Conservation (phyloP, 2,888 invertebrate genomes). For the Lasioglossum zephyrum region DNA sequence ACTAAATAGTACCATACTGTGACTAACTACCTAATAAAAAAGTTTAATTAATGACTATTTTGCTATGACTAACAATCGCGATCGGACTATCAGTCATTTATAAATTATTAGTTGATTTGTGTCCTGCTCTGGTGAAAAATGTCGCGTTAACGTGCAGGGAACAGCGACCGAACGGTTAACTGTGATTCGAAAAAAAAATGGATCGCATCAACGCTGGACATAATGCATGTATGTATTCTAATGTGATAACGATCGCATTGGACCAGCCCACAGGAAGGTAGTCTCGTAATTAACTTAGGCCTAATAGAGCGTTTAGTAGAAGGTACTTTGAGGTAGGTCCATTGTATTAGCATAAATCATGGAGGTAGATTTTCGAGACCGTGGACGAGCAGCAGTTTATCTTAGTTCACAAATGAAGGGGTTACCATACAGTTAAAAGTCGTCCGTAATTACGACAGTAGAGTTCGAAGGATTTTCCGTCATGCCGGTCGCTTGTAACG, state of each 20-base stretch:
- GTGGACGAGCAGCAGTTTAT: constrained; percentile 69
- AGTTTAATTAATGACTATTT: too few relatives aligned
- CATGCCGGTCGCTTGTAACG: constrained; percentile 22
- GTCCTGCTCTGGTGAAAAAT: too few relatives aligned
- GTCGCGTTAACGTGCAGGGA: too few relatives aligned
- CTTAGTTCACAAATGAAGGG: constrained; percentile 73
- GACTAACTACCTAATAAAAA: too few relatives aligned
- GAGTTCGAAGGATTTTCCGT: constrained; percentile 56
- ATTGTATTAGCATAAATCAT: constrained; percentile 79
- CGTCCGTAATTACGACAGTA: constrained; percentile 63
- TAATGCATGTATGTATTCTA: constrained; percentile 73
- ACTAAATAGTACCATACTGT: too few relatives aligned
- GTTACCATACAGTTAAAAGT: constrained; percentile 65
- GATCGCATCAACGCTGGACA: constrained; percentile 57
- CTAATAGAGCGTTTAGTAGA: constrained; percentile 79
- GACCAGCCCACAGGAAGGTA: constrained; percentile 65
- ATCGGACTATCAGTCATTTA: too few relatives aligned
- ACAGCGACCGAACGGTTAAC: constrained; percentile 40
- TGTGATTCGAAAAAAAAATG: constrained; percentile 38
- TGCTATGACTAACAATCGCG: too few relatives aligned
- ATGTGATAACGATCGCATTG: constrained; percentile 70
- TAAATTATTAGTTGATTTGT: too few relatives aligned
- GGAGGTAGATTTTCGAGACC: constrained; percentile 67
- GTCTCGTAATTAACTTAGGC: constrained; percentile 78
- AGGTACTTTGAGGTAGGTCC: constrained; percentile 72